Percentiles rank a stretch among this genome's conserved stretches.
These are phyloP conservation scores for Dipodomys merriami DNA, from an alignment of 2,113 vertebrate species.

Conservation along the genomic window DNA sequence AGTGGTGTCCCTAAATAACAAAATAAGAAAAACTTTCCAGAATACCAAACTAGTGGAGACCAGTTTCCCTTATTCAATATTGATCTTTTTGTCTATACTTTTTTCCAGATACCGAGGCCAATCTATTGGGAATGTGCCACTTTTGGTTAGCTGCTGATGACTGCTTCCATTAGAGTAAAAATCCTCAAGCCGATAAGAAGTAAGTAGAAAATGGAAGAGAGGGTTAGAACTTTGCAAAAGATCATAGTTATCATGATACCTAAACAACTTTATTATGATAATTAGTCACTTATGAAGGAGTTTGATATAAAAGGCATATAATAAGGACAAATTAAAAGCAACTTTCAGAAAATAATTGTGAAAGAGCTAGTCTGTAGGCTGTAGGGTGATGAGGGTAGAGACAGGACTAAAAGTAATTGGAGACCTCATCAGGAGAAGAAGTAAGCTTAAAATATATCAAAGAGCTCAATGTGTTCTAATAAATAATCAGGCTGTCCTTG, in stretches of 20 bases:
- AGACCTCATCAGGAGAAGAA: slow-evolving; percentile 6
- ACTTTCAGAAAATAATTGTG: slow-evolving; percentile 3
- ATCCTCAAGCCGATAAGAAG: not conserved
- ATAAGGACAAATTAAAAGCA: not conserved
- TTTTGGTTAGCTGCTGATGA: not conserved
- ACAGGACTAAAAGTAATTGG: not conserved
- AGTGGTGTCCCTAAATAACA: not conserved
- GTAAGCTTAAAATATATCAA: not conserved
- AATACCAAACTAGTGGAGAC: not conserved
- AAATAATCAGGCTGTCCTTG: not conserved
- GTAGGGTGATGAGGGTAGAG: not conserved
- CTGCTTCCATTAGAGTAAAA: not conserved
- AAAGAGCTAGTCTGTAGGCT: not conserved
- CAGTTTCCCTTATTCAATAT: slow-evolving; percentile 4
- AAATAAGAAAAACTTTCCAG: not conserved
- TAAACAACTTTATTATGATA: not conserved
- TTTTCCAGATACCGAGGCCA: not conserved
- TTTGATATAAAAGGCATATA: not conserved
- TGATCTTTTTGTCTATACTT: not conserved
- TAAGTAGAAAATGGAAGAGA: not conserved
- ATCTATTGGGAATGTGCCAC: not conserved
- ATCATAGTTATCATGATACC: not conserved
- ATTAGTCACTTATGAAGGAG: not conserved
- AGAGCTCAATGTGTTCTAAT: slow-evolving; percentile 26
- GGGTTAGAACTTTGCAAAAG: not conserved